Conservation (phyloP, 2,797 vertebrate species). For the Schizopygopsis malacanthus region DNA sequence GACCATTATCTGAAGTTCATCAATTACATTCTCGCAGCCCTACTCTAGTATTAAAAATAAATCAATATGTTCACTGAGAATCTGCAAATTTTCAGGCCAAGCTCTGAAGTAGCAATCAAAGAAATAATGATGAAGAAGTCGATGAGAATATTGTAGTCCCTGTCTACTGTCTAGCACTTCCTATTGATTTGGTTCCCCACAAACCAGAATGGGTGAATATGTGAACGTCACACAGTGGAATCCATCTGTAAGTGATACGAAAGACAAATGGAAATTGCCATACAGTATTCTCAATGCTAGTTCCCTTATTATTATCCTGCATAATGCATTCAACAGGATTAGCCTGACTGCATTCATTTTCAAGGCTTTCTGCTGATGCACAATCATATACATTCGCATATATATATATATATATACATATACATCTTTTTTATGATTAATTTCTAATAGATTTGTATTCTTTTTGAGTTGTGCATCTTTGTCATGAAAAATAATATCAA, state of each 20-base stretch:
- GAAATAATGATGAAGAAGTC: constrained; percentile 53
- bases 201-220: constrained; percentile 48
- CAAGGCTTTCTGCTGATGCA: constrained; percentile 51
- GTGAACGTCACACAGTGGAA: constrained; percentile 56
- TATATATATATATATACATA: too few species aligned
- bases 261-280: constrained; percentile 60
- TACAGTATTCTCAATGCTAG: constrained; percentile 46
- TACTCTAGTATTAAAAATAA: constrained; percentile 45
- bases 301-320: constrained; percentile 51
- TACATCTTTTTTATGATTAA: constrained; percentile 51
- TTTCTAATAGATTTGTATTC: constrained; percentile 58
- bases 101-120: constrained; percentile 41
- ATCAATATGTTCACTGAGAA: constrained; percentile 34
- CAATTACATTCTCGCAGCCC: constrained; percentile 12
- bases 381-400: constrained; percentile 39
- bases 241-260: constrained; percentile 47
- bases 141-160: constrained; percentile 46
- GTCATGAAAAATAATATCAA: constrained; percentile 52
- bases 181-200: constrained; percentile 44
- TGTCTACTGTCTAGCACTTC: constrained; percentile 49
- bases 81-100: constrained; percentile 3
- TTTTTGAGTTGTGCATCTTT: constrained; percentile 46
- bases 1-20: constrained; percentile 42
- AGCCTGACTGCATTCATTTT: constrained; percentile 58
- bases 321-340: constrained; percentile 60